These are phyloP conservation scores for Mus spretus DNA, from an alignment of 2,797 vertebrate species.

Conservation along the genomic window DNA sequence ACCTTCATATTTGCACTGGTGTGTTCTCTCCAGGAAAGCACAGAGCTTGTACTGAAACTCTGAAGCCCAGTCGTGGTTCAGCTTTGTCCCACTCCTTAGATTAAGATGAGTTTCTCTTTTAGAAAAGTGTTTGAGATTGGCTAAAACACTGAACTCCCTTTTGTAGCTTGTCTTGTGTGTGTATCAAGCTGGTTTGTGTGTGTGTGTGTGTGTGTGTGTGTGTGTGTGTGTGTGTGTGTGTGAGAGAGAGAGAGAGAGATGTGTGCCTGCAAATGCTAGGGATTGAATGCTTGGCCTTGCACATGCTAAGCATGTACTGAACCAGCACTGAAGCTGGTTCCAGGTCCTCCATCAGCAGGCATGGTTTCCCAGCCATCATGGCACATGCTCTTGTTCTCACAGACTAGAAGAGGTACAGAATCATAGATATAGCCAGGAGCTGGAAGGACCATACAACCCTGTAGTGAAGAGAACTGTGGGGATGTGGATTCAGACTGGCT, in stretches of 20 bases:
- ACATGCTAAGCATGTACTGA: background rate
- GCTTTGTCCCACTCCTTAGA: background rate
- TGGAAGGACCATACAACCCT: background rate
- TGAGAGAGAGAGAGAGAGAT: too few relatives aligned
- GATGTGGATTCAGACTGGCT: accelerated
- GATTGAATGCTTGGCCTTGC: background rate
- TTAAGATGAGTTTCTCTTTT: background rate
- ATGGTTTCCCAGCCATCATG: background rate
- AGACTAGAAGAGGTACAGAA: background rate
- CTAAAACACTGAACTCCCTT: background rate
- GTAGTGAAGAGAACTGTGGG: background rate
- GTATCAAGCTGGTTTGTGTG: background rate
- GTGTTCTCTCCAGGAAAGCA: background rate
- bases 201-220: background rate
- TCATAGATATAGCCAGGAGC: background rate
- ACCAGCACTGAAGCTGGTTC: background rate
- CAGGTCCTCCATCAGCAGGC: background rate
- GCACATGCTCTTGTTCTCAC: background rate
- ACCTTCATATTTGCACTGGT: background rate
- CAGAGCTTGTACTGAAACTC: background rate
- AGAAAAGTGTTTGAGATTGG: background rate
- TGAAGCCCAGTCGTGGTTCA: background rate
- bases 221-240: background rate
- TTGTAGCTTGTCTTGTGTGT: background rate
- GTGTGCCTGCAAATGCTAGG: background rate